These are phyloP conservation scores for Catocala sponsa DNA, from an alignment of 2,888 invertebrate genomes.

Conservation along the genomic window DNA sequence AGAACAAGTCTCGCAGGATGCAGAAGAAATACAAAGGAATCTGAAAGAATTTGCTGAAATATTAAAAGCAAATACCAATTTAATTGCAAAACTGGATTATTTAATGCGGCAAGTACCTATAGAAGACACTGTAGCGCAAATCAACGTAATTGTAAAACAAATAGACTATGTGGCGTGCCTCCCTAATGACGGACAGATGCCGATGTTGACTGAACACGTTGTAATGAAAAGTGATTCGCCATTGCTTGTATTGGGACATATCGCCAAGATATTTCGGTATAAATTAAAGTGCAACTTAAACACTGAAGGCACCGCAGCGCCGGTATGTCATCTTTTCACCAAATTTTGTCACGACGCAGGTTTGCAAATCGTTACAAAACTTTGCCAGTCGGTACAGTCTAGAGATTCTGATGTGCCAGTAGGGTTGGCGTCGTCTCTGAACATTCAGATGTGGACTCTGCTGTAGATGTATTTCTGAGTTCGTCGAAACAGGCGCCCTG, in stretches of 20 bases:
- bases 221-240: slow-evolving; percentile 14
- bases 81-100: slow-evolving; percentile 43
- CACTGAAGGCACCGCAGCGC: slow-evolving; percentile 30
- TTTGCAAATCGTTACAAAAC: slow-evolving; percentile 18
- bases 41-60: slow-evolving; percentile 7
- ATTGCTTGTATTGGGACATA: slow-evolving; percentile 28
- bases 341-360: slow-evolving; percentile 45
- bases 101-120: slow-evolving; percentile 34
- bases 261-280: slow-evolving; percentile 13
- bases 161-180: slow-evolving; percentile 3
- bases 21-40: not conserved
- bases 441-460: slow-evolving; percentile 63
- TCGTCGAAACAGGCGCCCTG: slow-evolving; percentile 61
- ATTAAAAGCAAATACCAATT: slow-evolving; percentile 20
- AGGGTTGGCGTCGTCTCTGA: slow-evolving; percentile 49
- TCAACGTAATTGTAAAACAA: slow-evolving; percentile 36
- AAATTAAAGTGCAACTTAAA: not conserved
- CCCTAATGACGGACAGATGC: not conserved
- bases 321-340: slow-evolving; percentile 42
- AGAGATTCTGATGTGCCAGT: slow-evolving; percentile 4
- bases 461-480: slow-evolving; percentile 56
- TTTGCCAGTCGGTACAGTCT: not conserved
- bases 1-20: no score
- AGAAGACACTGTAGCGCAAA: slow-evolving; percentile 36
- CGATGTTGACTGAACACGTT: not conserved